Conservation (phyloP, 2,797 vertebrate genomes). For the Megaceryle alcyon region DNA sequence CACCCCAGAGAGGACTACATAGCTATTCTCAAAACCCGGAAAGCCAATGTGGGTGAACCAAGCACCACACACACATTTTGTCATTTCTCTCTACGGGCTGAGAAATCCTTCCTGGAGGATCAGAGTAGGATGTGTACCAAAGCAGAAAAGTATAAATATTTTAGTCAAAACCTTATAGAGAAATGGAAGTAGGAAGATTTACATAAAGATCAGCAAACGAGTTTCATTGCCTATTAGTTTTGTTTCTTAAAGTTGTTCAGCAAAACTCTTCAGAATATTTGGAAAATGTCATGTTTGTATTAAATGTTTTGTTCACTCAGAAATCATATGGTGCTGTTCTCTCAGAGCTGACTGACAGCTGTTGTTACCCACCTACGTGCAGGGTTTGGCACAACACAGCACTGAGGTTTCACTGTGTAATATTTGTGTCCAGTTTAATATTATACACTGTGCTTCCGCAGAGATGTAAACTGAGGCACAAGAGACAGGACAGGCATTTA, state of each 20-base stretch:
- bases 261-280: constrained; percentile 22
- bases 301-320: constrained; percentile 46
- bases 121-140: constrained; percentile 33
- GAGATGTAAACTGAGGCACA: not conserved
- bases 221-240: constrained; percentile 27
- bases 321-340: constrained; percentile 12
- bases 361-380: constrained; percentile 7
- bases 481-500: not conserved
- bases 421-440: not conserved
- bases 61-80: not conserved
- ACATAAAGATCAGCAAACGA: constrained; percentile 46
- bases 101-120: constrained; percentile 4
- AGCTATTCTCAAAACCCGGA: not conserved
- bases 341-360: constrained; percentile 42
- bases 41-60: not conserved
- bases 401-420: not conserved
- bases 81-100: not conserved
- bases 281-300: constrained; percentile 42
- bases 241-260: constrained; percentile 20
- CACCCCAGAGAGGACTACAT: not conserved
- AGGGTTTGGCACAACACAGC: not conserved
- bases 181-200: constrained; percentile 45
- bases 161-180: constrained; percentile 28
- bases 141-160: constrained; percentile 65
- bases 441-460: not conserved